These are phyloP conservation scores for Chymomyza amoena DNA, from an alignment of 2,888 invertebrate genomes.

Conservation along the genomic window DNA sequence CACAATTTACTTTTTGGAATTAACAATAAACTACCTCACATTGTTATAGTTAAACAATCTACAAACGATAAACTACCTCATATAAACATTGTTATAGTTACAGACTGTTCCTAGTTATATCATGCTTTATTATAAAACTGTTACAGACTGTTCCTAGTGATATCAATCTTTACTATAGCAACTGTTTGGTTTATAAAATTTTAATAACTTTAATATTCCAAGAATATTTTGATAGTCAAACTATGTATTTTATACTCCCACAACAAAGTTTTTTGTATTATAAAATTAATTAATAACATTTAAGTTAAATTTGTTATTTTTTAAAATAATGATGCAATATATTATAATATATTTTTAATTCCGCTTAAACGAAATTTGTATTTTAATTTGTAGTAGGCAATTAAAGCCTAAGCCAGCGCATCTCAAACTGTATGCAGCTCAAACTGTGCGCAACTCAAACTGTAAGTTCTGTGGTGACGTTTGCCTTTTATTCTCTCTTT, in stretches of 20 bases:
- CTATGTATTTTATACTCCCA: slow-evolving; percentile 50
- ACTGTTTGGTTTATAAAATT: slow-evolving; percentile 25
- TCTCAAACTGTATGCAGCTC: background rate
- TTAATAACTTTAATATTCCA: background rate
- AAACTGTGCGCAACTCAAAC: slow-evolving; percentile 14
- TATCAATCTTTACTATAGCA: background rate
- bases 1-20: no score
- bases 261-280: slow-evolving; percentile 55
- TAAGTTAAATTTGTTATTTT: slow-evolving; percentile 68
- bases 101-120: no score
- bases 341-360: slow-evolving; percentile 65
- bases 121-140: no score
- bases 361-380: slow-evolving; percentile 24
- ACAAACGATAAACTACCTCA: background rate
- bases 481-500: no score
- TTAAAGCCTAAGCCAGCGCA: background rate
- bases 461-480: background rate
- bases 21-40: no score
- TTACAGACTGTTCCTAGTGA: background rate
- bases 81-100: background rate
- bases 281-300: slow-evolving; percentile 47
- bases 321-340: slow-evolving; percentile 52
- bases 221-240: slow-evolving; percentile 60
- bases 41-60: no score
- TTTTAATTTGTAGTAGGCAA: no score